Base-by-base conservation (phyloP, 92 coral and sea anemone genomes). In the Meandrina meandrites region DNA sequence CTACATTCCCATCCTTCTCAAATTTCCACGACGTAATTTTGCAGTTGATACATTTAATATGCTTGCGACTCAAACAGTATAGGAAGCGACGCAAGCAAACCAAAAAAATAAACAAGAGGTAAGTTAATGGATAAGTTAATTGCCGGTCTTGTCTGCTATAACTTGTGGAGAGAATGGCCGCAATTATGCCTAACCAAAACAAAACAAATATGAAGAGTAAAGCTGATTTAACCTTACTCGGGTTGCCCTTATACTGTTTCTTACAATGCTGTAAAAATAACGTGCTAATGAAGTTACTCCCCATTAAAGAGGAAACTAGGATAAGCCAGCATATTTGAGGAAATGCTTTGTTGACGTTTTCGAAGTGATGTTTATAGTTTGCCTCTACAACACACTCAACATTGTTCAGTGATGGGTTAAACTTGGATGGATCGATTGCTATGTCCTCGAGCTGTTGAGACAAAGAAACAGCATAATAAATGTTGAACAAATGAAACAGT, bases 381-480 rank as follows among this genome's bases (percentile, higher is more conserved):
- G 67, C 87, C 14, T 88, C 79, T 40, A 77, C 78, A 47, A 88
- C 88, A 22, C 91, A 88, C 24, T 88, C 91, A 0, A 83, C 91
- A 42, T 60, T 76, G 82, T 88, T 88, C 51, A 88, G 48, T 3
- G 87, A 62, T 9, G 91, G 91, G 35, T 88, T 73, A 32, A 76
- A 22, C 13, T 13, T 30, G 0, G 45, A 17, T 64, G 84, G 91
- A 37, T 51, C 42, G 16, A 67, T 77, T 8, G 88, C 91, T 27
- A 88, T 78, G 42, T 88, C 91, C 85, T 88, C 87, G 50, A 88
- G 91, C 91, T 88, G 78, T 48, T 32, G 30, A 75, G 62, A 69
- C 51, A 57, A 34, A 14, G 76, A 32, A n/a, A 24, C 24, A 76
- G 7, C 11, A 14, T 11, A 12, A n/a, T 0, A 8, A 76, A 1